Conservation (phyloP, 2,888 invertebrate species). For the Andrena flavipes region DNA sequence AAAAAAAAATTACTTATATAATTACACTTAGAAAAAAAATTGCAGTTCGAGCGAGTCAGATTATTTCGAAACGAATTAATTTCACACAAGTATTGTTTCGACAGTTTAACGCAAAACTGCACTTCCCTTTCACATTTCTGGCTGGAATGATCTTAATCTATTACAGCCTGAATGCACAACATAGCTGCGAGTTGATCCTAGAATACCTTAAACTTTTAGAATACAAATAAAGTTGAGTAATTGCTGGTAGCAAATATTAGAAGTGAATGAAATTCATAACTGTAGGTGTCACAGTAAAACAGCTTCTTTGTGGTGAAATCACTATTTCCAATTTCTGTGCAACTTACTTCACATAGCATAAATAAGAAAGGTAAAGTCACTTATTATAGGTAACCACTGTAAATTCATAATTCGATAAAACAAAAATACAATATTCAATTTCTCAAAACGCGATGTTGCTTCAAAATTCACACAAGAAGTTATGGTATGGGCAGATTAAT, state of each 20-base stretch:
- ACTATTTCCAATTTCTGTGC: background rate
- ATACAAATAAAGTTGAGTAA: background rate
- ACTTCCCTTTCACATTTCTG: background rate
- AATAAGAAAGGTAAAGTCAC: background rate
- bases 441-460: background rate
- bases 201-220: constrained; percentile 7
- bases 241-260: background rate
- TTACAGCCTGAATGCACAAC: background rate
- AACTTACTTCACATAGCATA: background rate
- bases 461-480: background rate
- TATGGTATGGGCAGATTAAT: constrained; percentile 19
- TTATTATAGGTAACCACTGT: background rate
- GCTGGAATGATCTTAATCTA: background rate
- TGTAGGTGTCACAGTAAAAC: no score
- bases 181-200: background rate
- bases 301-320: background rate
- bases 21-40: background rate
- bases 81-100: background rate
- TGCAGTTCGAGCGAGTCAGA: background rate
- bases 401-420: background rate
- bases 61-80: background rate
- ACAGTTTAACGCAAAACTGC: background rate
- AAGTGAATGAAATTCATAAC: background rate
- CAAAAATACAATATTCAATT: constrained; percentile 33
- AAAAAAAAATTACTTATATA: no score